These are phyloP conservation scores for Rhamnusium bicolor DNA, from an alignment of 2,888 invertebrate genomes.

Conservation along the genomic window DNA sequence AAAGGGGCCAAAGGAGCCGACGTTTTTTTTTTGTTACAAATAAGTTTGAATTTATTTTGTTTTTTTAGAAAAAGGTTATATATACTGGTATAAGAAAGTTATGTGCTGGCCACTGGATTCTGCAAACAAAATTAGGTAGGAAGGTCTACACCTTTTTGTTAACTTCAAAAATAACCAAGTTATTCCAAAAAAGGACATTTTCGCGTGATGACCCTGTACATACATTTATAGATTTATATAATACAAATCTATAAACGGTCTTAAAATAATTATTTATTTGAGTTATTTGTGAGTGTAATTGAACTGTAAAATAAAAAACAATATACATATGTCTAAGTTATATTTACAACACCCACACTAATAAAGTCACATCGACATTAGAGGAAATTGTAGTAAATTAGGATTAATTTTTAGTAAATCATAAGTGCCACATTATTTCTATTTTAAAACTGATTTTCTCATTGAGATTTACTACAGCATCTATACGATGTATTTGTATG, in stretches of 20 bases:
- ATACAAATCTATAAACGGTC: not conserved
- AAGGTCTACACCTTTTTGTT: too few species aligned
- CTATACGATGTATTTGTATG: not conserved
- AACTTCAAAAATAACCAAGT: too few species aligned
- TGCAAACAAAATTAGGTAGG: too few species aligned
- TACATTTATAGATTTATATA: not conserved
- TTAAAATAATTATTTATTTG: not conserved
- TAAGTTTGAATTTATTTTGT: too few species aligned
- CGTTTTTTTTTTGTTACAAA: too few species aligned
- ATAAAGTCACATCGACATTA: not conserved
- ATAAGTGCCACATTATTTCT: slow-evolving; percentile 14
- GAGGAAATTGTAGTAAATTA: slow-evolving; percentile 9
- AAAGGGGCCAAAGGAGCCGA: too few species aligned
- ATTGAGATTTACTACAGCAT: not conserved
- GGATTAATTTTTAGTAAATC: slow-evolving; percentile 14
- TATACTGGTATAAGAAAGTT: too few species aligned
- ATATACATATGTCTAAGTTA: not conserved
- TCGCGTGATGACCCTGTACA: too few species aligned
- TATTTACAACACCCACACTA: not conserved
- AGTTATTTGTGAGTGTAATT: not conserved
- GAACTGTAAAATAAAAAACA: not conserved
- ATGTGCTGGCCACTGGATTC: too few species aligned
- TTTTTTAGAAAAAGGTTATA: too few species aligned
- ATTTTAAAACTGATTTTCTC: slow-evolving; percentile 7
- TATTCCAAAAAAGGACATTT: too few species aligned